These are phyloP conservation scores for Limnephilus auricula DNA, from an alignment of 2,888 invertebrate genomes.

Conservation along the genomic window DNA sequence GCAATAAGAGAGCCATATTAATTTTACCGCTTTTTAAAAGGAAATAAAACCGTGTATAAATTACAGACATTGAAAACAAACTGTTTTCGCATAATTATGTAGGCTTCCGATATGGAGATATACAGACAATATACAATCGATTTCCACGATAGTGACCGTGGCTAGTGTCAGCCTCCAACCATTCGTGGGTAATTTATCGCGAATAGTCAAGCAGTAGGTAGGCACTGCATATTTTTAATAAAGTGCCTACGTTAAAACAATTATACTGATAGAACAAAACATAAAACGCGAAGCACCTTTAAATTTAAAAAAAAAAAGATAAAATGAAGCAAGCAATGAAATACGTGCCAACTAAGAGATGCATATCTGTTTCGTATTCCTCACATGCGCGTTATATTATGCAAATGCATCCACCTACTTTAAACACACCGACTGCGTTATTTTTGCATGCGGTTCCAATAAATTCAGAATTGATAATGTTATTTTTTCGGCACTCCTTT, in stretches of 20 bases:
- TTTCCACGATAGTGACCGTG: background rate
- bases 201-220: background rate
- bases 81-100: background rate
- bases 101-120: background rate
- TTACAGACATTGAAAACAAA: conserved; percentile 43
- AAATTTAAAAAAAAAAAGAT: background rate
- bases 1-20: conserved; percentile 29
- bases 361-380: conserved; percentile 2
- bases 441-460: background rate
- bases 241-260: background rate
- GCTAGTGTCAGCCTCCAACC: background rate
- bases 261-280: background rate
- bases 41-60: conserved; percentile 47
- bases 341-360: background rate
- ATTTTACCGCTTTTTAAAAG: conserved; percentile 49
- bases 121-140: background rate
- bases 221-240: background rate
- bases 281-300: no score
- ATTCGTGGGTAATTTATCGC: background rate
- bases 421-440: conserved; percentile 10
- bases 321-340: background rate
- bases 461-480: background rate
- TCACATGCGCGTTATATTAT: background rate
- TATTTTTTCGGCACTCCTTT: background rate
- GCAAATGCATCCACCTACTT: background rate